Conservation (phyloP, 2,113 vertebrate species). For the Clarias macrocephalus region DNA sequence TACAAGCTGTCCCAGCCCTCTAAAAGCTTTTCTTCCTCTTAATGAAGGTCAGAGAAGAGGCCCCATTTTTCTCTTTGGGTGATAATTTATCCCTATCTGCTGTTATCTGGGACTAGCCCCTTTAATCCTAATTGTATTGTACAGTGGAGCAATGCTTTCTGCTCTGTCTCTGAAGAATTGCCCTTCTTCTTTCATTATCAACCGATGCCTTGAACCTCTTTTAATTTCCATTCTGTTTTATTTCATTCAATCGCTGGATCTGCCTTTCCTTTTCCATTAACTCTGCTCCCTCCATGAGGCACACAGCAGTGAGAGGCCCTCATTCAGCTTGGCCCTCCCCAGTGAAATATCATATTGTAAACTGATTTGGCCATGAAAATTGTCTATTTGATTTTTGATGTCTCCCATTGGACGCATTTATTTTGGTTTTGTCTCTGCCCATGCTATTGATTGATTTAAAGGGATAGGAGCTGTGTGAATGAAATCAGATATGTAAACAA, state of each 20-base stretch:
- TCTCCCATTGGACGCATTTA: constrained; percentile 48
- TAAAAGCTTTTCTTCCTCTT: constrained; percentile 71
- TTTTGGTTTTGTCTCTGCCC: constrained; percentile 42
- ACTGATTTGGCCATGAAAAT: constrained; percentile 51
- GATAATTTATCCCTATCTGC: constrained; percentile 81
- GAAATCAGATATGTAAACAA: constrained; percentile 45
- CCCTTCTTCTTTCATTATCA: constrained; percentile 75
- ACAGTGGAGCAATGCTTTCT: constrained; percentile 76
- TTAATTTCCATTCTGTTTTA: constrained; percentile 64
- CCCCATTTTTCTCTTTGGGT: constrained; percentile 72
- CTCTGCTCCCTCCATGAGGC: constrained; percentile 44
- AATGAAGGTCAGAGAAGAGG: constrained; percentile 82
- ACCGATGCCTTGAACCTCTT: constrained; percentile 72
- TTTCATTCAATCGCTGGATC: constrained; percentile 61
- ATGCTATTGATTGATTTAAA: constrained; percentile 50
- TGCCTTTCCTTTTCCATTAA: constrained; percentile 56
- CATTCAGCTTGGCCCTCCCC: constrained; percentile 28
- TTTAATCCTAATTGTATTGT: constrained; percentile 85
- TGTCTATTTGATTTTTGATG: constrained; percentile 49
- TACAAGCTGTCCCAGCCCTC: constrained; percentile 58
- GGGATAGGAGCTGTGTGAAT: constrained; percentile 27
- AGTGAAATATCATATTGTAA: constrained; percentile 49
- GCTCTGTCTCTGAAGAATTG: constrained; percentile 72
- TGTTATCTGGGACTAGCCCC: constrained; percentile 75
- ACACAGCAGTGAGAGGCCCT: constrained; percentile 21